Base-by-base conservation (phyloP, 2,113 vertebrate genomes). In the Anoura caudifer region DNA sequence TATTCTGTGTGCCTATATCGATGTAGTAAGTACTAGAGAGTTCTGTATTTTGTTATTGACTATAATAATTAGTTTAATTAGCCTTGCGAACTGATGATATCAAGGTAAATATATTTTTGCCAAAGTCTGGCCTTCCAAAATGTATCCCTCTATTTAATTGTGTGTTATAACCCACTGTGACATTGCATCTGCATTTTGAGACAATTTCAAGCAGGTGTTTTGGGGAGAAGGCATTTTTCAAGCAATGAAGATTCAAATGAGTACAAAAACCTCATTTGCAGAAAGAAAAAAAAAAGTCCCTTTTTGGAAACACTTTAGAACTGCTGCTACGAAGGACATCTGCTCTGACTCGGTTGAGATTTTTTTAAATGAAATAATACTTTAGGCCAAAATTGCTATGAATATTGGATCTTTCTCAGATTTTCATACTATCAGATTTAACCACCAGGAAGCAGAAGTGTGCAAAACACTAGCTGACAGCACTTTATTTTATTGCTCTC, bases 11-110 rank as follows among this genome's bases (percentile, higher is more conserved):
- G 99, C 99, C 99, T 99, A 98, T 99, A 98, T 98, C 98, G 98
- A 99, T 99, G 99, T 99, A 99, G 99, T 99, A 99, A 97, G 96
- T 99, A 98, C 97, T 99, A 98, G 98, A 98, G 98, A 98, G 97
- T 99, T 98, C 97, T 99, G 98, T 99, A 98, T 99, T 99, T 98
- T 99, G 97, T 99, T 98, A 98, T 98, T 98, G 99, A 98, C 98
- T 98, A 98, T 98, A 98, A 98, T 98, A 98, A 97, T 97, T 99
- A 98, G 98, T 98, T 99, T 98, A 98, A 99, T 99, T 99, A 99
- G 98, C 98, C 97, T 98, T 98, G 98, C 98, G 98, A 98, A 99
- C 98, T 99, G 99, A 98, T 99, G 98, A 98, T 99, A 98, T 99
- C 98, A 99, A 99, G 98, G 98, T 99, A 99, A 98, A 98, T 98